Conservation (phyloP, 1,140 invertebrate species). For the Aphelenchoides fujianensis region DNA sequence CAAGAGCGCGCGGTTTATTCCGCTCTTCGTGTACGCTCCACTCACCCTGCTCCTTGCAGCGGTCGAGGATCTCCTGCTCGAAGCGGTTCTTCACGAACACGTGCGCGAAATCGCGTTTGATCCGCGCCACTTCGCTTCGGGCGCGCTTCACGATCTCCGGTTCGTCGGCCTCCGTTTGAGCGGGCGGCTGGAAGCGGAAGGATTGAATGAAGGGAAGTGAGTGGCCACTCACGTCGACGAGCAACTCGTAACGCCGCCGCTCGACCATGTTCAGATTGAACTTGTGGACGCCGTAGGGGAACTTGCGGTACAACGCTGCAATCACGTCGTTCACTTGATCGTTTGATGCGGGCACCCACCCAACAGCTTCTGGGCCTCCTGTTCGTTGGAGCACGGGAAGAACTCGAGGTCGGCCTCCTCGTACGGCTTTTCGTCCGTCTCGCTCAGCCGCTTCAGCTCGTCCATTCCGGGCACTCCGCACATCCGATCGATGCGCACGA, state of each 20-base stretch:
- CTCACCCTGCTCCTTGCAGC: not conserved
- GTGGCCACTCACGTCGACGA: constrained; percentile 10
- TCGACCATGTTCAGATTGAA: constrained; percentile 14
- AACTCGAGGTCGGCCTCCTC: constrained; percentile 9
- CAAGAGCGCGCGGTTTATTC: no score
- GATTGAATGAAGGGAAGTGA: not conserved
- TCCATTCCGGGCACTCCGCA: constrained; percentile 12
- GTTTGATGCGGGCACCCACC: no score
- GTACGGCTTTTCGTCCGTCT: not conserved
- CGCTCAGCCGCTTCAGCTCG: constrained; percentile 5
- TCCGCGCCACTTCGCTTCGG: not conserved
- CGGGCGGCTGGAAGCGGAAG: constrained; percentile 1
- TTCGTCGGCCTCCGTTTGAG: constrained; percentile 7
- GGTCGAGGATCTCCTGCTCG: constrained; percentile 3
- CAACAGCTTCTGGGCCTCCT: constrained; percentile 2
- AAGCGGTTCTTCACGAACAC: not conserved
- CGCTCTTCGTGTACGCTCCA: no score
- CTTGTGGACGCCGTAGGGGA: constrained; percentile 11
- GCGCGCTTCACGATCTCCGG: constrained; percentile 10
- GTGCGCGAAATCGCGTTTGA: constrained; percentile 13
- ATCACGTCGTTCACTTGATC: no score
- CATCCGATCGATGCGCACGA: not conserved
- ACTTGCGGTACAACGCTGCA: not conserved
- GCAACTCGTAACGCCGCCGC: constrained; percentile 6
- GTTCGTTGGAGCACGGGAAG: not conserved